These are phyloP conservation scores for Syrista parreyssii DNA, from an alignment of 2,888 invertebrate species.

Conservation along the genomic window DNA sequence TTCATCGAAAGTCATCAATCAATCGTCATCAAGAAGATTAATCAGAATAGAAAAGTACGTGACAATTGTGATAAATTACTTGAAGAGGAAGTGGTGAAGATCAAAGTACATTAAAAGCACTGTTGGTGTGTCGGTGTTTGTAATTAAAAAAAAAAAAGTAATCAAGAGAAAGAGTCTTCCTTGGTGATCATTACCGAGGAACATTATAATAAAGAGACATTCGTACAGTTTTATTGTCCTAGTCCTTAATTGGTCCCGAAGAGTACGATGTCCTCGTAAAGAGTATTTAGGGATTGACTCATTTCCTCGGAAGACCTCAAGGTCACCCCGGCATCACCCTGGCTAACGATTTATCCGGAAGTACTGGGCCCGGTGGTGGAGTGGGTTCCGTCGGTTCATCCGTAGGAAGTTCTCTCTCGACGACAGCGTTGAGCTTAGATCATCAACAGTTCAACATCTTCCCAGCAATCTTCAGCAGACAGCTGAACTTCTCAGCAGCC, in stretches of 20 bases:
- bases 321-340: slow-evolving; percentile 64
- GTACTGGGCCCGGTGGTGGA: slow-evolving; percentile 60
- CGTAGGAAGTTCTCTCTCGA: slow-evolving; percentile 65
- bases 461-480: slow-evolving; percentile 90
- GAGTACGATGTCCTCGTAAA: not conserved
- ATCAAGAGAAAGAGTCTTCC: not conserved
- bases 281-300: slow-evolving; percentile 15
- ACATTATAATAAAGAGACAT: not conserved
- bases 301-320: slow-evolving; percentile 27
- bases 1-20: not conserved
- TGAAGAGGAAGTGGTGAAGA: not conserved
- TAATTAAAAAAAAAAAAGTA: not conserved
- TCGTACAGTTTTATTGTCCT: not conserved
- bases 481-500: slow-evolving; percentile 81
- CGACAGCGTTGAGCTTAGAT: slow-evolving; percentile 71
- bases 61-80: not conserved
- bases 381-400: slow-evolving; percentile 87
- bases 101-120: not conserved
- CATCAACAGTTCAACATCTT: slow-evolving; percentile 92
- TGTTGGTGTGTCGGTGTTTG: not conserved
- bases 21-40: not conserved
- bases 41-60: not conserved
- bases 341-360: slow-evolving; percentile 64
- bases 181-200: not conserved
- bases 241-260: not conserved